A percentile compares a stretch with the other conserved stretches of the same genome.
phyloP scores from a whole-genome alignment of 1,140 invertebrate species.

The Ceratina australensis region DNA sequence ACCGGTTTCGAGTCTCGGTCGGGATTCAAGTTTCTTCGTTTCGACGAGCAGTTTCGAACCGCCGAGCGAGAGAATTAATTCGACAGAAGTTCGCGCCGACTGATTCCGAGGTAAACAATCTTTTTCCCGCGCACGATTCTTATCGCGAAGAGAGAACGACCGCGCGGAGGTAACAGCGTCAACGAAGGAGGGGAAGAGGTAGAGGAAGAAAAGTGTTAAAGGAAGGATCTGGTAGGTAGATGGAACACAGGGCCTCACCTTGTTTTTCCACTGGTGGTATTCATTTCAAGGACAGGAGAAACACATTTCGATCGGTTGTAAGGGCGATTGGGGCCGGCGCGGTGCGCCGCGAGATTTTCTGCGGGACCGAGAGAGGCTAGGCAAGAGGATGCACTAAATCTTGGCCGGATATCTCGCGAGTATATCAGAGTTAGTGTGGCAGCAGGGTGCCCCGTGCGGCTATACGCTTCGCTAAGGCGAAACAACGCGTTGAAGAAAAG shows the following conservation, averaged over 20 bases:
- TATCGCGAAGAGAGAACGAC: background rate
- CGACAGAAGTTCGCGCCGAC: too few species aligned
- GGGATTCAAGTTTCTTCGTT: too few species aligned
- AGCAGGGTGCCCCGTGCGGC: slow-evolving; percentile 67
- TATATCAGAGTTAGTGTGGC: slow-evolving; percentile 73
- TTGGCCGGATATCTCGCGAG: slow-evolving; percentile 69
- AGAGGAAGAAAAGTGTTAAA: slow-evolving; percentile 19
- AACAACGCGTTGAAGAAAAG: slow-evolving; percentile 22
- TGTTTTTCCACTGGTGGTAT: slow-evolving; percentile 65
- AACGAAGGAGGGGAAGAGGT: slow-evolving; percentile 6
- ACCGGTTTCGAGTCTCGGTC: too few species aligned
- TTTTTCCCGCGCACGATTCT: too few species aligned
- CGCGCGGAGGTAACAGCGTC: background rate
- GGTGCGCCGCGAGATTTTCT: slow-evolving; percentile 62
- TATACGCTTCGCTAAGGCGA: slow-evolving; percentile 39
- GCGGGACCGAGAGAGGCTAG: slow-evolving; percentile 48
- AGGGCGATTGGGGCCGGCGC: slow-evolving; percentile 66
- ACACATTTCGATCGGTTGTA: slow-evolving; percentile 73
- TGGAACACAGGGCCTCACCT: slow-evolving; percentile 49
- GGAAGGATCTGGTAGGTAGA: slow-evolving; percentile 23
- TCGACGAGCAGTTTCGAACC: too few species aligned
- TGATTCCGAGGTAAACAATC: too few species aligned
- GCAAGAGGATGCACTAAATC: slow-evolving; percentile 73
- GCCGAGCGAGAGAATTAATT: background rate
- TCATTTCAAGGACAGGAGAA: slow-evolving; percentile 71